Conservation (phyloP, 2,113 vertebrate species). For the Notechis scutatus region DNA sequence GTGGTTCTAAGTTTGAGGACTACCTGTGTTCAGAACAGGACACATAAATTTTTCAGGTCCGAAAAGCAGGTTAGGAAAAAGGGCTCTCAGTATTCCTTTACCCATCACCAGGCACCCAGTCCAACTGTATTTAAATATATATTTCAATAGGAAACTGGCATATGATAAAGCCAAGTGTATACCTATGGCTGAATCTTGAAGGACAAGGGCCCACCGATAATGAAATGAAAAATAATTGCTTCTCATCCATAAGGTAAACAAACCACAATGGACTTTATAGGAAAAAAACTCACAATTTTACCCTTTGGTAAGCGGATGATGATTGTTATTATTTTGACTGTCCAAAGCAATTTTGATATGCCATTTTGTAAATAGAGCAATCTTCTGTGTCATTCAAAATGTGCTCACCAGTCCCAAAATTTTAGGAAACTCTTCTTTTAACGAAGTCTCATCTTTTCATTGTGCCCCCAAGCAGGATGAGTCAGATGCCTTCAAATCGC, state of each 20-base stretch:
- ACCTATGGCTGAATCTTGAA: not conserved
- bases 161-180: not conserved
- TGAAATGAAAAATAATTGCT: not conserved
- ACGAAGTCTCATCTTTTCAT: not conserved
- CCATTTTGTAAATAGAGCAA: not conserved
- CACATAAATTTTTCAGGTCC: too few relatives aligned
- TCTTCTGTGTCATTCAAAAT: not conserved
- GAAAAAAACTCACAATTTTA: not conserved
- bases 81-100: too few relatives aligned
- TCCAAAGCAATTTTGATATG: not conserved
- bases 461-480: not conserved
- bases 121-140: not conserved
- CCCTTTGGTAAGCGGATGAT: not conserved
- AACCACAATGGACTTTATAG: not conserved
- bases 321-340: not conserved
- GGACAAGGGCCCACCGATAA: not conserved
- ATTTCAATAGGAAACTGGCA: not conserved
- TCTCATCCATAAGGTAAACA: not conserved
- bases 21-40: too few relatives aligned
- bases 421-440: not conserved
- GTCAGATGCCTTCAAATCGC: not conserved
- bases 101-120: too few relatives aligned
- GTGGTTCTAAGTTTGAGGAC: too few relatives aligned
- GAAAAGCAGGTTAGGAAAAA: too few relatives aligned
- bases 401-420: not conserved